A percentile compares a stretch with the other conserved stretches of the same genome.
Conservation (phyloP, 2,888 invertebrate species). For the Latheticus oryzae region DNA sequence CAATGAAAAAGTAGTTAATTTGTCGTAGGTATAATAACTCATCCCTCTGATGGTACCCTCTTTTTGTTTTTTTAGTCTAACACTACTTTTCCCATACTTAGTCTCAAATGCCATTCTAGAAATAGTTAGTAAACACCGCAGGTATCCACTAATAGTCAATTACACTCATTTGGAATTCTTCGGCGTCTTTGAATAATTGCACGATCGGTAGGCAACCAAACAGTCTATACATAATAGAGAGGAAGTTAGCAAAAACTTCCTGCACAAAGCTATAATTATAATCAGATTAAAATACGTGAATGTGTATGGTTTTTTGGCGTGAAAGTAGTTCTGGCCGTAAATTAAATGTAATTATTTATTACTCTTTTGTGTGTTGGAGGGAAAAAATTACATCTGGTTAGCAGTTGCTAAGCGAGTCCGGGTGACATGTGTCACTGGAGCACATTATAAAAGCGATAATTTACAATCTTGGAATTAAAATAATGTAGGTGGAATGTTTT, state of each 20-base stretch:
- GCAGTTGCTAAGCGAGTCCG: conserved; percentile 56
- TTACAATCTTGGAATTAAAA: conserved; percentile 51
- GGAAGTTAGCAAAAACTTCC: conserved; percentile 23
- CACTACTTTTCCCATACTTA: conserved; percentile 8
- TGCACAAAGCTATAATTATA: conserved; percentile 24
- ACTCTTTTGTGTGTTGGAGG: conserved; percentile 48
- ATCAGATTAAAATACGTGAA: conserved; percentile 27
- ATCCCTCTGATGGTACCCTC: too few species aligned
- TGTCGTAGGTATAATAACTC: too few species aligned
- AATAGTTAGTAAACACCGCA: conserved; percentile 45
- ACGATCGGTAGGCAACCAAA: conserved; percentile 24
- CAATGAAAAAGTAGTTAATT: too few species aligned
- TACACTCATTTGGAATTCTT: conserved; percentile 45
- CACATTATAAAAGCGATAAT: conserved; percentile 43
- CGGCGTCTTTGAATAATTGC: conserved; percentile 46
- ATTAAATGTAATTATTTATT: conserved; percentile 54
- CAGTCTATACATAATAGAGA: conserved; percentile 9
- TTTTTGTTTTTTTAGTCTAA: too few species aligned
- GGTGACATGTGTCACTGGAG: conserved; percentile 54
- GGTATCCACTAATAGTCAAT: conserved; percentile 50
- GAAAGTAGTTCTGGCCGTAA: conserved; percentile 30
- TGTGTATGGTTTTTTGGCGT: conserved; percentile 35
- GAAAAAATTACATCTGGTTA: conserved; percentile 53
- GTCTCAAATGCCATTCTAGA: conserved; percentile 44
- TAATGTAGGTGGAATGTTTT: conserved; percentile 53